Evolutionary conservation across 2,888 invertebrate genomes (phyloP), one percentile per base, ranked within the genome.

Genomic region (Colostygia pectinataria): DNA sequence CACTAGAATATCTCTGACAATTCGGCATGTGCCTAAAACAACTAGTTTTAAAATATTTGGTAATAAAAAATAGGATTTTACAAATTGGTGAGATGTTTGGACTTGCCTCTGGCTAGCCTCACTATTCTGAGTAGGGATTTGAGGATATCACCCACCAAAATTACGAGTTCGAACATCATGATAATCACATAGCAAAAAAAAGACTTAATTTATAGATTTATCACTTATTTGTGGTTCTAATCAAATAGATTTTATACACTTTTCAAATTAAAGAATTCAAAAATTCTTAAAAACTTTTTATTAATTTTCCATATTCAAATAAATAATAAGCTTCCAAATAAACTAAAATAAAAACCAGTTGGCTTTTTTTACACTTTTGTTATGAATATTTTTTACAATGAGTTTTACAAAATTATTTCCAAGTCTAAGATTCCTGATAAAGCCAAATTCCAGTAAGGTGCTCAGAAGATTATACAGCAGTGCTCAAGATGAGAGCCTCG

Each of bases 21-120:
- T 99, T 62, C 92, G 99, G 74, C 95, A 97, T 92, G 98, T 98
- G 25, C 98, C 98, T 31, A 98, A 96, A 88, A 95, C 96, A 28
- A 93, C 93, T 44, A 93, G 93, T 82, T 91, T 96, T 73, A 95
- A 94, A 84, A 78, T 95, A 49, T 91, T 94, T 71, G 86, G 85
- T 32, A 83, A 80, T 80, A 84, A 81, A 75, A 79, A 68, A 70
- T 84, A 72, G 4, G 6, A 1, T 9, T 24, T 40, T 9, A 3
- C 10, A 33, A 20, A 4, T 5, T 6, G 4, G 15, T 15, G n/a
- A 32, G 4, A 33, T 32, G n/a, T 32, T 41, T 31, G 20, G 12
- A 41, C 8, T 32, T 8, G 2, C 13, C 9, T 15, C 4, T 37
- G 25, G 10, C 5, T 18, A 18, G 13, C 15, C 7, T 20, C 20